Percentiles rank a stretch among this genome's conserved stretches.
Evolutionary conservation across 2,797 vertebrate genomes (phyloP).

Genomic region (Pelochelys cantorii): DNA sequence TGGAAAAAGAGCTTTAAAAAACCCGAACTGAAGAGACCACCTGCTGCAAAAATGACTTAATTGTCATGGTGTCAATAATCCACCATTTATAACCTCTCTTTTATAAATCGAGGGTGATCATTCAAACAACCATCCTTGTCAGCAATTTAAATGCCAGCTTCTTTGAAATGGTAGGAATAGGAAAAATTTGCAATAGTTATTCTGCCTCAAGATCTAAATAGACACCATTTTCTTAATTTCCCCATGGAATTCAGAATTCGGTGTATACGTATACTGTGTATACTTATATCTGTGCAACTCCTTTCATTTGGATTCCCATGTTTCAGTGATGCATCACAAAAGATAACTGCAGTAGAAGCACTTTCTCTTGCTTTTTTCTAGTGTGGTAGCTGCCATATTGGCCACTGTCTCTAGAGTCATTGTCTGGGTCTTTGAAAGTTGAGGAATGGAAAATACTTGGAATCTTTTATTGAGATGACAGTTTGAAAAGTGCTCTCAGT

Average conservation of each 20-base stretch:
- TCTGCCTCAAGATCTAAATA: not conserved
- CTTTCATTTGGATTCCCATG: not conserved
- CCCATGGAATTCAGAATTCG: not conserved
- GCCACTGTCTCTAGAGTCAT: not conserved
- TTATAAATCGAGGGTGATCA: not conserved
- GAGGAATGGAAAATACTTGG: not conserved
- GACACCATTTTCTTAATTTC: not conserved
- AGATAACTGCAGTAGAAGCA: not conserved
- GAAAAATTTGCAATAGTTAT: not conserved
- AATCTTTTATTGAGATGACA: slow-evolving; percentile 28
- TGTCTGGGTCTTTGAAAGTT: not conserved
- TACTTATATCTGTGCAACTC: not conserved
- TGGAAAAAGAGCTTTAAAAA: not conserved
- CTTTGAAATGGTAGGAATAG: not conserved
- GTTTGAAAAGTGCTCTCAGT: not conserved
- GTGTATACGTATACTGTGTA: not conserved
- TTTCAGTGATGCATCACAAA: not conserved
- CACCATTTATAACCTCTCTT: not conserved
- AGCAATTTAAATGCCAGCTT: not conserved
- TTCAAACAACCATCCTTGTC: not conserved
- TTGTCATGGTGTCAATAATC: not conserved
- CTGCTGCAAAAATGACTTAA: not conserved
- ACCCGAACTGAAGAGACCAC: not conserved
- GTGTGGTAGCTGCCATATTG: rapidly evolving
- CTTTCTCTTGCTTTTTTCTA: not conserved